These are phyloP conservation scores for Neosilurus hyrtlii DNA, from an alignment of 2,797 vertebrate genomes.

Conservation along the genomic window DNA sequence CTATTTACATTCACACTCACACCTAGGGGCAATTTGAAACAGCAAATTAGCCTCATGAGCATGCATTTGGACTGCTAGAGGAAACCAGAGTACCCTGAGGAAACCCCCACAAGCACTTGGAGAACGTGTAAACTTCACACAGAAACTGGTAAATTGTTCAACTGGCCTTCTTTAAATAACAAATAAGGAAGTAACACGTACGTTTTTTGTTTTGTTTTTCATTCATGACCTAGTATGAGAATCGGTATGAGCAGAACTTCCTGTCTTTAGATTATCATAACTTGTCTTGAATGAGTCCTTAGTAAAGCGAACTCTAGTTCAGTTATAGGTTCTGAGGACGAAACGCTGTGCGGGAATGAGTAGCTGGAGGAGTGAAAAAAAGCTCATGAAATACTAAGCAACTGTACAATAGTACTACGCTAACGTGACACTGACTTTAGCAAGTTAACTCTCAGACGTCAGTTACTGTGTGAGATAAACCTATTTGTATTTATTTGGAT, in stretches of 20 bases:
- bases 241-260: not conserved
- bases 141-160: no score
- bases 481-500: not conserved
- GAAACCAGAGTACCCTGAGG: no score
- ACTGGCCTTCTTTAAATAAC: not conserved
- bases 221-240: not conserved
- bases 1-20: no score
- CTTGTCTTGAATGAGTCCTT: not conserved
- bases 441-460: not conserved
- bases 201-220: not conserved
- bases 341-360: not conserved
- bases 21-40: no score
- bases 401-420: not conserved
- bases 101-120: no score
- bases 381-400: not conserved
- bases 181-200: not conserved
- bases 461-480: not conserved
- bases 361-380: no score
- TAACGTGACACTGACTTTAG: not conserved
- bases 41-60: no score
- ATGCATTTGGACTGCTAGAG: no score
- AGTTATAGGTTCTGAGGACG: not conserved
- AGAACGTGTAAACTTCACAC: no score
- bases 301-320: not conserved
- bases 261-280: not conserved